Conservation (phyloP, 2,113 vertebrate species). For the Peromyscus leucopus region DNA sequence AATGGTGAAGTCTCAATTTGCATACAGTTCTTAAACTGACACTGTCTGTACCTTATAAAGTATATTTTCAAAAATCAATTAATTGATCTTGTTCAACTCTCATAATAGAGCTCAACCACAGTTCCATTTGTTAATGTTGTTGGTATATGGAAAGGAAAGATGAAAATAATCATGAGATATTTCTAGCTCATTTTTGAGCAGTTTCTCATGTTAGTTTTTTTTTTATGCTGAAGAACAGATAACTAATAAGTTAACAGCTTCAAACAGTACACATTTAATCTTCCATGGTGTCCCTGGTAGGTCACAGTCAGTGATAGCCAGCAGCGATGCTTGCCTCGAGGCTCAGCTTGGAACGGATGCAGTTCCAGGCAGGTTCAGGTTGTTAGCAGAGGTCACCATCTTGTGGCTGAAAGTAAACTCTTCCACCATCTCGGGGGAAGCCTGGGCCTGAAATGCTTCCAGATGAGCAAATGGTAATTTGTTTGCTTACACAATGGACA, state of each 20-base stretch:
- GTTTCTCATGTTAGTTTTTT: background rate
- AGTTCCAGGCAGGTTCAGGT: background rate
- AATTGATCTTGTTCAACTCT: background rate
- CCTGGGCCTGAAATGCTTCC: no score
- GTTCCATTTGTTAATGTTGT: background rate
- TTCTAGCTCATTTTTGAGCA: background rate
- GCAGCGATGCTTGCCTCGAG: background rate
- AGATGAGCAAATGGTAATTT: background rate
- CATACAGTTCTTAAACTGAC: background rate
- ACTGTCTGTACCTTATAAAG: background rate
- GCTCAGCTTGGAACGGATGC: fast-evolving
- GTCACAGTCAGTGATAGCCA: background rate
- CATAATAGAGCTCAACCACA: background rate
- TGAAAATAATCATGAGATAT: background rate
- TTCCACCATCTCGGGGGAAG: background rate
- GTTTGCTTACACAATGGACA: background rate
- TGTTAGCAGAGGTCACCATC: background rate
- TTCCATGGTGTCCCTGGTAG: background rate
- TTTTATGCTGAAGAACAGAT: background rate
- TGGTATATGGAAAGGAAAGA: background rate
- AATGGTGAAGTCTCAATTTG: background rate
- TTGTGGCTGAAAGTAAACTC: background rate
- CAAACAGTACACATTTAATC: background rate
- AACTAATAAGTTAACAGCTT: background rate
- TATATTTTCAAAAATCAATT: background rate